A percentile compares a stretch with the other conserved stretches of the same genome.
These are phyloP conservation scores for Argyresthia goedartella DNA, from an alignment of 2,888 invertebrate genomes.

Conservation along the genomic window DNA sequence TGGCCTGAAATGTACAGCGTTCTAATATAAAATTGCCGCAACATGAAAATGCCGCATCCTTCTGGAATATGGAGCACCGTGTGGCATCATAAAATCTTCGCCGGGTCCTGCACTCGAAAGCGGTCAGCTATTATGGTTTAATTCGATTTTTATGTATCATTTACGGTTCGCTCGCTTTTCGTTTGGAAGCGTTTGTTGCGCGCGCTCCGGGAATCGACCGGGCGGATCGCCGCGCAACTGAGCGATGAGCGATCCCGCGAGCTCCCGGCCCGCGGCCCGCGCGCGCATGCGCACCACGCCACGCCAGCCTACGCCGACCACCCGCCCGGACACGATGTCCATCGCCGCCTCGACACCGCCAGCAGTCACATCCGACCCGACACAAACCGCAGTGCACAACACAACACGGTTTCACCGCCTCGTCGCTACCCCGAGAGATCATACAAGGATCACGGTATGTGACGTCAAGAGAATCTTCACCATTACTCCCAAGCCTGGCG, in stretches of 20 bases:
- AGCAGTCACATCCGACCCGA: background rate
- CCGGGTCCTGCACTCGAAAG: too few species aligned
- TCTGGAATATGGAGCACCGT: too few species aligned
- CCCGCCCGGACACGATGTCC: background rate
- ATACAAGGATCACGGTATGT: constrained; percentile 27
- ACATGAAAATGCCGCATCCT: background rate
- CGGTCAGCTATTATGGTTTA: constrained; percentile 14
- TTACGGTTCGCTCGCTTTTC: constrained; percentile 35
- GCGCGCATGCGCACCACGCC: constrained; percentile 28
- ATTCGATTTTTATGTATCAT: constrained; percentile 21
- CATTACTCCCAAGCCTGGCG: constrained; percentile 11
- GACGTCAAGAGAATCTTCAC: constrained; percentile 27
- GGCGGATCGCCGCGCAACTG: constrained; percentile 65
- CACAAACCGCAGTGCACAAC: background rate
- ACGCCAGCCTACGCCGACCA: background rate
- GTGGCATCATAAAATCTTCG: too few species aligned
- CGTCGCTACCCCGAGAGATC: constrained; percentile 16
- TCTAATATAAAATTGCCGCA: constrained; percentile 21
- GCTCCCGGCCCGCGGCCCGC: constrained; percentile 42
- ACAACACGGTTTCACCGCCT: background rate
- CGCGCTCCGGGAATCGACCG: constrained; percentile 62
- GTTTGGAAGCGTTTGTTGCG: constrained; percentile 25
- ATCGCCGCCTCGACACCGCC: background rate
- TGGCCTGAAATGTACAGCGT: constrained; percentile 29
- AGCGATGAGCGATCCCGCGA: constrained; percentile 41